phyloP scores from a whole-genome alignment of 2,888 invertebrate genomes.

The Caenorhabditis auriculariae region DNA sequence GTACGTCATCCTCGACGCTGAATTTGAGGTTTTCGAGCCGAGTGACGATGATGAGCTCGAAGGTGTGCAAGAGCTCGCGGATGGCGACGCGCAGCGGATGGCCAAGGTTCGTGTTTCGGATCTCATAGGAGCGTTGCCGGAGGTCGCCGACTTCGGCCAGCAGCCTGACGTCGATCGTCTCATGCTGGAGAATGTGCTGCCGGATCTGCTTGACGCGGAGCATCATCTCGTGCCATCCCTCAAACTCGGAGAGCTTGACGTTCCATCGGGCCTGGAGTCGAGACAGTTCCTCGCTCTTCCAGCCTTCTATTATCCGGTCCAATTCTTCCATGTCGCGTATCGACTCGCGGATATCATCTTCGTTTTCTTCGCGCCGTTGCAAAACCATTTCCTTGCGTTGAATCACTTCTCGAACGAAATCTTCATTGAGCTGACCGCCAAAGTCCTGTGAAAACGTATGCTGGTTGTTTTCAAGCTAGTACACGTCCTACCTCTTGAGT shows the following conservation, averaged over 20 bases:
- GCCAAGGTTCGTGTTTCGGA: constrained; percentile 25
- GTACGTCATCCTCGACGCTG: constrained; percentile 47
- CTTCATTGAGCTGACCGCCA: constrained; percentile 32
- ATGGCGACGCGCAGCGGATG: constrained; percentile 19
- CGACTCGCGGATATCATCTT: constrained; percentile 43
- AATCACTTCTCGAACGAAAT: constrained; percentile 43
- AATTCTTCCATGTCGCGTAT: constrained; percentile 51
- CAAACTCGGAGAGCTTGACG: constrained; percentile 30
- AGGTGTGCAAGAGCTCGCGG: constrained; percentile 16
- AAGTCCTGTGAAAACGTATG: no score
- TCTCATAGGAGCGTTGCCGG: constrained; percentile 15
- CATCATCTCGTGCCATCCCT: constrained; percentile 36
- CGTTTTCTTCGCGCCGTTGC: constrained; percentile 37
- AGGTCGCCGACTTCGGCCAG: constrained; percentile 12
- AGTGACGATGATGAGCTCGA: constrained; percentile 22
- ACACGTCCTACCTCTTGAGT: constrained; percentile 22
- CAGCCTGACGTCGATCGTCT: constrained; percentile 22
- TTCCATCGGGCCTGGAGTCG: constrained; percentile 30
- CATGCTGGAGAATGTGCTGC: no score
- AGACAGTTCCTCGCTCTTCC: constrained; percentile 27
- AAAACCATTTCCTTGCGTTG: constrained; percentile 39
- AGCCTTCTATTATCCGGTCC: constrained; percentile 37
- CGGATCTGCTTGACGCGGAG: constrained; percentile 17
- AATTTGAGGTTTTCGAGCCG: constrained; percentile 44
- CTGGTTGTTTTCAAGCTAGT: neutral